These are phyloP conservation scores for Etia nguti DNA, from an alignment of 2,113 vertebrate species.

Conservation along the genomic window DNA sequence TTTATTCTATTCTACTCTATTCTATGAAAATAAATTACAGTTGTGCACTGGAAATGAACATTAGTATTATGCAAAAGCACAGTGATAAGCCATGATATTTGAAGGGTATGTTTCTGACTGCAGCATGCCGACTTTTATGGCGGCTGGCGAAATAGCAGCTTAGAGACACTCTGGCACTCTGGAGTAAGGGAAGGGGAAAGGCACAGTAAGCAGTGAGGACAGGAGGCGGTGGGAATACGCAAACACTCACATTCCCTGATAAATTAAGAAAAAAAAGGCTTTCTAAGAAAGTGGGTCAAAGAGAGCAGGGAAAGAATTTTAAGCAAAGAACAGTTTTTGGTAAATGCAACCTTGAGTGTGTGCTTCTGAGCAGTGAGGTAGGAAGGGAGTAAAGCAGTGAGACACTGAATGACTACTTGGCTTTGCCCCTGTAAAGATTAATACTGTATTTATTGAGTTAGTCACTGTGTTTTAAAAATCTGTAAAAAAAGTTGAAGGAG, in stretches of 20 bases:
- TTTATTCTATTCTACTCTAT: neutral
- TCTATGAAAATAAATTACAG: neutral
- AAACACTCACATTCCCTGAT: constrained; percentile 29
- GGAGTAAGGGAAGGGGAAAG: neutral
- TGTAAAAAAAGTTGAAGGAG: neutral
- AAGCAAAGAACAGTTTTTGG: constrained; percentile 4
- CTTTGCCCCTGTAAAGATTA: neutral
- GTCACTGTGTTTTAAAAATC: neutral
- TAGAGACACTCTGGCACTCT: neutral
- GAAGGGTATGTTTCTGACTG: neutral
- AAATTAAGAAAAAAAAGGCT: constrained; percentile 17
- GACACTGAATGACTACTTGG: neutral
- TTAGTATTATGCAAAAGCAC: neutral
- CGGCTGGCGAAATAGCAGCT: neutral
- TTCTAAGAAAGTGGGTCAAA: constrained; percentile 57
- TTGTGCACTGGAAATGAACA: neutral
- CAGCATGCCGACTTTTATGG: neutral
- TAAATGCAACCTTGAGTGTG: neutral
- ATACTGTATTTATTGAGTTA: neutral
- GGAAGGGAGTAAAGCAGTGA: neutral
- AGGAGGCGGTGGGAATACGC: constrained; percentile 3
- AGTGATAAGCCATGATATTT: neutral
- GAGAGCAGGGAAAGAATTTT: constrained; percentile 18
- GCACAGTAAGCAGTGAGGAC: neutral
- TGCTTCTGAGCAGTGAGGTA: neutral